Conservation (phyloP, 92 coral and sea anemone species). For the Porites lobata region DNA sequence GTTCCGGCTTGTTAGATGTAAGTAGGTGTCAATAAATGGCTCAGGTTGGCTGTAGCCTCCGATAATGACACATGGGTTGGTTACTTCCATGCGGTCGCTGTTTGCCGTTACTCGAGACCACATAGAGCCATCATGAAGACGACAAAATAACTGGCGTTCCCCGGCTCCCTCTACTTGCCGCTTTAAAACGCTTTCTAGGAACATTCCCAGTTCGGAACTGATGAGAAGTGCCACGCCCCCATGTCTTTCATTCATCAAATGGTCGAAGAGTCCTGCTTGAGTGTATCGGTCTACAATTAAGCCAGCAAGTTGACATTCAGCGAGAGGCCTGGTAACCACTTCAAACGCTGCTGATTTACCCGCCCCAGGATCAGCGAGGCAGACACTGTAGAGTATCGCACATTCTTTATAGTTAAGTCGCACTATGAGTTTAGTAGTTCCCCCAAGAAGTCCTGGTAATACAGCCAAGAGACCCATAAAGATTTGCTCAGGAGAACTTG, state of each 20-base stretch:
- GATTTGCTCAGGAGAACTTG: background rate
- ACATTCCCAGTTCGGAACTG: constrained; percentile 33
- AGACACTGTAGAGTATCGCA: background rate
- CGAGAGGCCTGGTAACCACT: background rate
- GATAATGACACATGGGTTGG: constrained; percentile 2
- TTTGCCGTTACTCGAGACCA: constrained; percentile 26
- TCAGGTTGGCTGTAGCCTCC: constrained; percentile 58
- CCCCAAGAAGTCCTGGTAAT: background rate
- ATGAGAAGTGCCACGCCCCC: constrained; percentile 14
- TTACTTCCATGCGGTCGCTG: constrained; percentile 10
- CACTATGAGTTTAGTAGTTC: background rate
- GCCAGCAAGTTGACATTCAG: background rate
- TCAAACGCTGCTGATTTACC: constrained; percentile 1
- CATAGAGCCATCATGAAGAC: constrained; percentile 7
- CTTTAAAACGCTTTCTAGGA: constrained; percentile 34
- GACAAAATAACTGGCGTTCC: constrained; percentile 25
- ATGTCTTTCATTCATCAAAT: constrained; percentile 5
- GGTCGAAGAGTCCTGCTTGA: constrained; percentile 41
- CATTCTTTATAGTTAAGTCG: background rate
- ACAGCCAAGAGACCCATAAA: background rate
- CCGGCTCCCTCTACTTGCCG: constrained; percentile 36
- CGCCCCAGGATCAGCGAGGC: constrained; percentile 2
- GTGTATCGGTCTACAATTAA: constrained; percentile 33
- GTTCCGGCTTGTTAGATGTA: constrained; percentile 3
- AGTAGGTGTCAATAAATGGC: constrained; percentile 33